These are phyloP conservation scores for Spea bombifrons DNA, from an alignment of 2,113 vertebrate species.

Conservation along the genomic window DNA sequence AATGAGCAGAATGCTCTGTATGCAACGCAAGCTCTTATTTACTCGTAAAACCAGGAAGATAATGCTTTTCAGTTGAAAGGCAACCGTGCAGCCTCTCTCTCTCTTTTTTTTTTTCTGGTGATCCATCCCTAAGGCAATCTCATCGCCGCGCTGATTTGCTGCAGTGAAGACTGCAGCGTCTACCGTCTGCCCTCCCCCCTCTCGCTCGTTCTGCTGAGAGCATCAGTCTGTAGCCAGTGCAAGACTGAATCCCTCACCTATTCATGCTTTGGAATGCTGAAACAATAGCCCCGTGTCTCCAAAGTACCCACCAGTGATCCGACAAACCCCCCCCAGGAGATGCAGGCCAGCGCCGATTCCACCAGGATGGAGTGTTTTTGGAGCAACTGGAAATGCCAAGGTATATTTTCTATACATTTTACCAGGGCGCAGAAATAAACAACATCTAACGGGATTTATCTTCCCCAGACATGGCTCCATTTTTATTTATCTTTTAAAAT, in stretches of 20 bases:
- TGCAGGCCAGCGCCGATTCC: conserved; percentile 89
- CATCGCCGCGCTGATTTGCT: conserved; percentile 81
- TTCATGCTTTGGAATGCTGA: conserved; percentile 74
- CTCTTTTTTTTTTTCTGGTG: conserved; percentile 50
- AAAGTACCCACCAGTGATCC: conserved; percentile 58
- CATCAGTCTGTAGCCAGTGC: conserved; percentile 66
- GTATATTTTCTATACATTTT: conserved; percentile 63
- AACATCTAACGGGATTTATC: neutral
- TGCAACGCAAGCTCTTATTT: conserved; percentile 18
- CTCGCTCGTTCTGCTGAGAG: conserved; percentile 62
- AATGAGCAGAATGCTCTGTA: neutral
- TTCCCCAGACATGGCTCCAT: neutral
- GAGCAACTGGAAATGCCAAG: conserved; percentile 97
- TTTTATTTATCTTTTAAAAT: neutral
- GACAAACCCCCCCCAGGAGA: conserved; percentile 58
- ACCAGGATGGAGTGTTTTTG: conserved; percentile 93
- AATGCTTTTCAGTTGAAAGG: conserved; percentile 61
- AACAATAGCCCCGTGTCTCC: conserved; percentile 66
- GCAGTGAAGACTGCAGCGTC: conserved; percentile 81
- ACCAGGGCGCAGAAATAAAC: too few relatives aligned
- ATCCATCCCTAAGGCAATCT: conserved; percentile 61
- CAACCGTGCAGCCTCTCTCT: conserved; percentile 55
- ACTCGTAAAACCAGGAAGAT: conserved; percentile 37
- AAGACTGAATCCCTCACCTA: conserved; percentile 57
- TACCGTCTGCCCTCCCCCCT: conserved; percentile 69